Percentiles rank a stretch among this genome's conserved stretches.
Conservation (phyloP, 2,888 invertebrate genomes). For the Pogonocherus hispidulus region DNA sequence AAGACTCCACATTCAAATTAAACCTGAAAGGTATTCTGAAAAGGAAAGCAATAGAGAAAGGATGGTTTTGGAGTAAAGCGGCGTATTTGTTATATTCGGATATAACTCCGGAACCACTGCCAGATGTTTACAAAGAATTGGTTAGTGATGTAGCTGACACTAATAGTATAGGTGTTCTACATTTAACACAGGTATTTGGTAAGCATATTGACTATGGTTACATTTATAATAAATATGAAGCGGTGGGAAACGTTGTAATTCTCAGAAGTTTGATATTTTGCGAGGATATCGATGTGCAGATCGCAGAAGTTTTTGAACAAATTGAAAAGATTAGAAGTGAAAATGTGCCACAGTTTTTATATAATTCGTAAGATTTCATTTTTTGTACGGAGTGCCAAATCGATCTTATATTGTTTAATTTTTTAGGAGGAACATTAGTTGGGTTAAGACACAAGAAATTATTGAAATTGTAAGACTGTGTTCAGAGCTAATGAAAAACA, state of each 20-base stretch:
- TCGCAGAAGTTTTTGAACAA: conserved; percentile 60
- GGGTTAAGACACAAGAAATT: conserved; percentile 64
- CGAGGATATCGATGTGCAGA: conserved; percentile 62
- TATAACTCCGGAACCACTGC: conserved; percentile 44
- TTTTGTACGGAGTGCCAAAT: background rate
- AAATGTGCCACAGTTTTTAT: conserved; percentile 55
- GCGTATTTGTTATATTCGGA: conserved; percentile 54
- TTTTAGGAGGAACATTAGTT: conserved; percentile 59
- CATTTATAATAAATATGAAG: conserved; percentile 51
- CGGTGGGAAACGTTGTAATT: conserved; percentile 55
- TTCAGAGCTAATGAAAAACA: conserved; percentile 59
- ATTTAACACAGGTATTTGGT: conserved; percentile 61
- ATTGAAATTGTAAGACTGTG: conserved; percentile 67
- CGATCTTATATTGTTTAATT: background rate
- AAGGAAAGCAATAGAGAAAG: conserved; percentile 47
- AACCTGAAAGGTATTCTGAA: conserved; percentile 53
- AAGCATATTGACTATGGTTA: conserved; percentile 55
- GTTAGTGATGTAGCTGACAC: conserved; percentile 40
- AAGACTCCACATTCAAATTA: conserved; percentile 51
- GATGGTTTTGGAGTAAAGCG: conserved; percentile 59
- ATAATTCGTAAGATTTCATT: conserved; percentile 45
- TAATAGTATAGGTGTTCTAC: conserved; percentile 49
- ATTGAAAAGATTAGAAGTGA: conserved; percentile 56
- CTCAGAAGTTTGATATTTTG: conserved; percentile 57
- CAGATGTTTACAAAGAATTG: conserved; percentile 50